Conservation (phyloP, 2,113 vertebrate genomes). For the Oxyruncus cristatus region DNA sequence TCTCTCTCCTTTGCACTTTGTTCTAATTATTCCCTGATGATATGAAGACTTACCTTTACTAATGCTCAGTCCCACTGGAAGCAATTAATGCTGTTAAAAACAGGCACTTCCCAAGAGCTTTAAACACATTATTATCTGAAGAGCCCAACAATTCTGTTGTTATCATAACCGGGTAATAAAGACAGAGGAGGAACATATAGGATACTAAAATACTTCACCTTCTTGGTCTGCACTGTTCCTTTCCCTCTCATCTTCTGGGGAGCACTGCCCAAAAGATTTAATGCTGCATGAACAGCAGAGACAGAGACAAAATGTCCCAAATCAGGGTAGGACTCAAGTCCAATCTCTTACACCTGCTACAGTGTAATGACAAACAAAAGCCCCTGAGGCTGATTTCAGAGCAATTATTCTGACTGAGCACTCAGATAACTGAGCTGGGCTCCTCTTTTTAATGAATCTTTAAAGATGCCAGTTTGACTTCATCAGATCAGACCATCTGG, state of each 20-base stretch:
- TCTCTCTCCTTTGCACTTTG: background rate
- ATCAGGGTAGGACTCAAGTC: background rate
- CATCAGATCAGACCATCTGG: background rate
- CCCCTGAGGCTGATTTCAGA: background rate
- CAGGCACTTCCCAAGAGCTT: background rate
- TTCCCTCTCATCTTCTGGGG: background rate
- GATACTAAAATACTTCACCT: background rate
- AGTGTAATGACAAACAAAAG: background rate
- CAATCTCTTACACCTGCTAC: background rate
- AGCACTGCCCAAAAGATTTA: background rate
- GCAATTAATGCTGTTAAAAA: background rate
- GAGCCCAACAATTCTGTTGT: background rate
- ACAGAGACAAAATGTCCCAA: background rate
- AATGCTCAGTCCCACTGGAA: background rate
- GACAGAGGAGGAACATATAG: background rate
- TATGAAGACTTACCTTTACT: background rate
- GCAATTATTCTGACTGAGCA: background rate
- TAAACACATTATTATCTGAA: background rate
- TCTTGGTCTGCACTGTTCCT: background rate
- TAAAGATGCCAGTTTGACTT: background rate
- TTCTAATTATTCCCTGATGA: background rate
- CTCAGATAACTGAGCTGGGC: background rate
- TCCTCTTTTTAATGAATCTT: background rate
- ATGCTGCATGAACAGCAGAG: background rate
- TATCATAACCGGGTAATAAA: background rate